Evolutionary conservation across 1,140 invertebrate species (phyloP), one percentile per base, ranked within the genome.

Genomic region (Lepidurus packardi): DNA sequence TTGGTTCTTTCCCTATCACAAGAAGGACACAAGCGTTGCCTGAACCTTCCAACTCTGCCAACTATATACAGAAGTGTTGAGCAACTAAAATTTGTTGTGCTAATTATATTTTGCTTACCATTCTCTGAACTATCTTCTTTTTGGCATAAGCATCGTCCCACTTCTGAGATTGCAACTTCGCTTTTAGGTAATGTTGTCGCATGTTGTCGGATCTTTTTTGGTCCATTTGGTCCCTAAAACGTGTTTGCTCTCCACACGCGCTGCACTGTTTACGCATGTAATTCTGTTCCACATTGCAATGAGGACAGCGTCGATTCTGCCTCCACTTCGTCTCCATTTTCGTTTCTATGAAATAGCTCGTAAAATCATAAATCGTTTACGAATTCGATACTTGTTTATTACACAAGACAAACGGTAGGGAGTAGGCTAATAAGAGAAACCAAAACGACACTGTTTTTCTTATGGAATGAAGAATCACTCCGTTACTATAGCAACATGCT

Each of bases 181-280:
- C 45, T 47, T 47, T 47, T 9, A 9, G 16, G 45, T 47, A 47
- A 47, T 47, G 45, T 47, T 47, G 9, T 47, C 45, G 45, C 45
- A 47, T 10, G 45, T 47, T 47, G 45, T 47, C 45, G 45, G 45
- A 47, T 47, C 45, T 9, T 47, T 47, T 47, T 47, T 47, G 45
- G 45, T 47, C 45, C 45, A 47, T 47, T 47, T 47, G 9, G 45
- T 47, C 45, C 16, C 45, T 47, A 47, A 47, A 47, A 47, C 45
- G 45, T 9, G 45, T 47, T 47, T 47, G 45, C 45, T 47, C 45
- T 47, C 45, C 45, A 47, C 45, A 47, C 45, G 45, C 45, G 16
- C 45, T 47, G 45, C 45, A 47, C 16, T 47, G 45, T 47, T 47
- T 47, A 47, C 45, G 45, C 45, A 47, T 47, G 45, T 47, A 47